phyloP scores from a whole-genome alignment of 2,113 vertebrate genomes.

The Axis porcinus region DNA sequence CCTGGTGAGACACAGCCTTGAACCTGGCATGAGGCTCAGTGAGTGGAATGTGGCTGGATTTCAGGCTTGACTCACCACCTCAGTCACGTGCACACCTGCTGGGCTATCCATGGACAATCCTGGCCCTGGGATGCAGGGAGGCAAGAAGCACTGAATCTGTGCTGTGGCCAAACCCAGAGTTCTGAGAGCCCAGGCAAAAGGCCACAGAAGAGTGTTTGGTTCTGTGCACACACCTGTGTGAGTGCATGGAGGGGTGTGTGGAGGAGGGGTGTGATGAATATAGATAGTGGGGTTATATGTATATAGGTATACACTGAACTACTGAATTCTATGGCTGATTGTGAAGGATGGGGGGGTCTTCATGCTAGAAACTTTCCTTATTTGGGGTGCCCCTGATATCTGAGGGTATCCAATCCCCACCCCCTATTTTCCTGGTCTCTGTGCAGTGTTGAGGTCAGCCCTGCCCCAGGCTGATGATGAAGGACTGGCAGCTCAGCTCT shows the following conservation, averaged over 20 bases:
- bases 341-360: neutral
- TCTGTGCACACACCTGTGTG: neutral
- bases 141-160: neutral
- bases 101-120: neutral
- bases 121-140: neutral
- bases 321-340: neutral
- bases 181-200: neutral
- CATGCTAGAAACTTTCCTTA: neutral
- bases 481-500: neutral
- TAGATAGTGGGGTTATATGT: neutral
- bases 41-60: neutral
- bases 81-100: fast-evolving
- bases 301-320: neutral
- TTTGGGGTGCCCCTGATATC: neutral
- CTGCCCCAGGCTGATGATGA: neutral
- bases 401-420: neutral
- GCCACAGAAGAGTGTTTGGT: neutral
- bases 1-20: neutral
- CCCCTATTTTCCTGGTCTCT: neutral
- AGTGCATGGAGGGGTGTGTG: too few relatives aligned
- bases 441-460: neutral
- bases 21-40: neutral
- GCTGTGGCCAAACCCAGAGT: neutral
- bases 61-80: neutral
- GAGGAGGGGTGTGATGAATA: too few relatives aligned